Percentiles rank a stretch among this genome's conserved stretches.
phyloP scores from a whole-genome alignment of 2,113 vertebrate genomes.

The Probosciger aterrimus region DNA sequence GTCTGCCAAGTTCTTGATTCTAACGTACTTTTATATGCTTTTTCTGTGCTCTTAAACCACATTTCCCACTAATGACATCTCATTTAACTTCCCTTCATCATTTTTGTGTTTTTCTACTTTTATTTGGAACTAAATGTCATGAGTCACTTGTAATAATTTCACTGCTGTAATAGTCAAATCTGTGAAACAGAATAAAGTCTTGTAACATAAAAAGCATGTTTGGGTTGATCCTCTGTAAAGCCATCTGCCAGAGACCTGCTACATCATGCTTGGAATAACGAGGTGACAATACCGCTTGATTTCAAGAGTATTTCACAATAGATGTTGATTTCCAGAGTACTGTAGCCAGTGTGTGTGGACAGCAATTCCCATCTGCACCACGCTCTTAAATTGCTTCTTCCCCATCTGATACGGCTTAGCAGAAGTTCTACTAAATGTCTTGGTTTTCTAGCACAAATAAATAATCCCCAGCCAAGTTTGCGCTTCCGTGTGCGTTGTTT shows the following conservation, averaged over 20 bases:
- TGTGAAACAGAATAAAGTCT: conserved; percentile 77
- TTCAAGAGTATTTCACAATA: not conserved
- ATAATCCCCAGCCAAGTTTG: not conserved
- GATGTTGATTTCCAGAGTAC: not conserved
- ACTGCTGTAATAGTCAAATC: conserved; percentile 73
- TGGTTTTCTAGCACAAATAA: not conserved
- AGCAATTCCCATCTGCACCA: not conserved
- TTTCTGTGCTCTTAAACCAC: conserved; percentile 31
- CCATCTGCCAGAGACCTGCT: not conserved
- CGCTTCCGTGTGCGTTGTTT: not conserved
- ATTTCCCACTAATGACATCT: not conserved
- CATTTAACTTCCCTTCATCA: not conserved
- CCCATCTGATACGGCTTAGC: not conserved
- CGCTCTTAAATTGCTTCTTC: not conserved
- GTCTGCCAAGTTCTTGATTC: conserved; percentile 28
- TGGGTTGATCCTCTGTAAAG: conserved; percentile 37
- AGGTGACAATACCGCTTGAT: not conserved
- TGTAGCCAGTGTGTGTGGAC: not conserved
- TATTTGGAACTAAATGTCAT: conserved; percentile 64
- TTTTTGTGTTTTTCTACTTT: conserved; percentile 61
- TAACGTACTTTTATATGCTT: conserved; percentile 30
- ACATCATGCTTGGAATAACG: not conserved
- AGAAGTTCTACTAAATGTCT: not conserved
- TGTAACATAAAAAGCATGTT: conserved; percentile 61
- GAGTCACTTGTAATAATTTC: conserved; percentile 75